Evolutionary conservation across 2,888 invertebrate species (phyloP).

Genomic region (Phortica magna): DNA sequence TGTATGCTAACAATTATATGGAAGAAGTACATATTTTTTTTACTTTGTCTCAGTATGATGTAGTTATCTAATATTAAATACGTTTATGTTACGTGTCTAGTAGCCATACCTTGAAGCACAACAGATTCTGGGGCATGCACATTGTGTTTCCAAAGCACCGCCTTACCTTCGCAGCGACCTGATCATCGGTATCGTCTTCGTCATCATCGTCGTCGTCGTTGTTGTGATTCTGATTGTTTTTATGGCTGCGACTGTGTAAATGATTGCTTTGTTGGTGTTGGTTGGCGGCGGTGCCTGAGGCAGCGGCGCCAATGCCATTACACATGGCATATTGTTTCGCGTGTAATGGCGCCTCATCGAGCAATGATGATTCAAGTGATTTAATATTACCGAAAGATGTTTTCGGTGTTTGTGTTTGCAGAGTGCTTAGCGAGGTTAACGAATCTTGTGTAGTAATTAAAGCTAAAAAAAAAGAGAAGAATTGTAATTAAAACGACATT

Average conservation of each 20-base stretch:
- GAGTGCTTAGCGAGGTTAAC: conserved; percentile 61
- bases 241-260: conserved; percentile 32
- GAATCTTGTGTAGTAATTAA: conserved; percentile 66
- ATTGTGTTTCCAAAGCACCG: conserved; percentile 85
- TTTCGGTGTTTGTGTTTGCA: conserved; percentile 62
- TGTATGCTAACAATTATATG: conserved; percentile 51
- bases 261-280: conserved; percentile 45
- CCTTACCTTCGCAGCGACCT: conserved; percentile 81
- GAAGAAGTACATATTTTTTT: conserved; percentile 42
- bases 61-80: conserved; percentile 75
- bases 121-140: conserved; percentile 90
- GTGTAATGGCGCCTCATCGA: conserved; percentile 41
- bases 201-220: conserved; percentile 54
- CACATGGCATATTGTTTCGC: conserved; percentile 54
- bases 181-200: conserved; percentile 69
- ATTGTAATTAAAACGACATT: conserved; percentile 14
- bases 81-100: conserved; percentile 75
- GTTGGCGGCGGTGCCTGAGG: conserved; percentile 43
- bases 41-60: conserved; percentile 33
- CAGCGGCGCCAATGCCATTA: conserved; percentile 44
- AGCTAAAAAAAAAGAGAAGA: conserved; percentile 51
- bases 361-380: background rate
- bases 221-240: conserved; percentile 40
- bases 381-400: conserved; percentile 42
- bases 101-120: conserved; percentile 90